Evolutionary conservation across 2,113 vertebrate genomes (phyloP).

Genomic region (Dromaius novaehollandiae): DNA sequence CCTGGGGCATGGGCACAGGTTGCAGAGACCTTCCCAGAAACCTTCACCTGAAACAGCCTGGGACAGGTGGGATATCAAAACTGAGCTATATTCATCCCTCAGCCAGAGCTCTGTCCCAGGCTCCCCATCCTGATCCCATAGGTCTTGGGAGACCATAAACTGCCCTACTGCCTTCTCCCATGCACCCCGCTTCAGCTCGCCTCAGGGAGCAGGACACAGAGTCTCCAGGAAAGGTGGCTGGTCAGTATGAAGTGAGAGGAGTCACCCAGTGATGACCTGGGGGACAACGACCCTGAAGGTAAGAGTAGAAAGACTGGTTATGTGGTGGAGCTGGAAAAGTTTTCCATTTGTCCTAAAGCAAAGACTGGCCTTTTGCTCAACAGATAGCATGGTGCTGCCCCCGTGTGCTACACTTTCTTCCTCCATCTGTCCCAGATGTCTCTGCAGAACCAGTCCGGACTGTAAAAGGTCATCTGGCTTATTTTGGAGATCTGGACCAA

Average conservation of each 20-base stretch:
- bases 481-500: background rate
- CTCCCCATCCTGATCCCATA: background rate
- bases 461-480: background rate
- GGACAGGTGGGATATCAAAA: background rate
- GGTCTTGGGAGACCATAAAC: background rate
- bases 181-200: background rate
- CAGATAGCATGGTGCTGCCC: fast-evolving
- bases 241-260: background rate
- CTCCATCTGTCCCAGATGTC: background rate
- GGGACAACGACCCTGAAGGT: background rate
- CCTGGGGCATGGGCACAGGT: no score
- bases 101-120: background rate
- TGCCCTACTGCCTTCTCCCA: background rate
- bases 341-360: background rate
- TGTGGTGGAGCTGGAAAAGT: background rate
- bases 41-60: background rate
- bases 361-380: background rate
- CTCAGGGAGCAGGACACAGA: fast-evolving
- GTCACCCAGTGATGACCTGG: background rate
- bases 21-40: background rate
- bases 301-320: background rate
- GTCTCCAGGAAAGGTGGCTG: background rate
- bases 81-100: background rate
- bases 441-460: background rate
- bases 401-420: background rate